Base-by-base conservation (phyloP, 2,888 invertebrate genomes). In the Platycheirus albimanus region DNA sequence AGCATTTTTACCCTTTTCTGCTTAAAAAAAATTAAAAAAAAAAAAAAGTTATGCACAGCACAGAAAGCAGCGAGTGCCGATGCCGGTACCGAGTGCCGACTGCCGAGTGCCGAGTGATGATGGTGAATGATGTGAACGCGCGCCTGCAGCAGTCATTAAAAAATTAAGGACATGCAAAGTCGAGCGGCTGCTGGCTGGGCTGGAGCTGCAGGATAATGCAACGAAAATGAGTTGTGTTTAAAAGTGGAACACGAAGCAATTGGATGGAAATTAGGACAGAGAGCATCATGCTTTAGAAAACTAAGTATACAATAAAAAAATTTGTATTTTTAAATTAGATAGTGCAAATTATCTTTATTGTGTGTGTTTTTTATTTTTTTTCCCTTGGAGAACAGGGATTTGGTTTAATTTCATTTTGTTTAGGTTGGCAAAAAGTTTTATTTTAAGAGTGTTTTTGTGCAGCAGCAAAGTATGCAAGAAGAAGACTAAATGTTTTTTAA, bases 141-240 rank as follows among this genome's bases (percentile, higher is more conserved):
- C 78, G 83, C 83, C 78, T 83, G 78, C 64, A 83, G 83, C 83
- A 78, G 56, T 72, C 83, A 83, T 83, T 83, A 83, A 83, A 83
- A 83, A 83, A 83, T 83, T 83, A 83, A 83, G 83, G 83, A 83
- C 83, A 83, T 77, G 83, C 83, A 83, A 83, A 83, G 83, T 78
- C 78, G 78, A 72, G 56, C 77, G 81, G 67, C 81, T 83, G 77
- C 77, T 77, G 66, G 71, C 77, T 77, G 66, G 67, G n/a, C n/a
- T n/a, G n/a, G n/a, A n/a, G n/a, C n/a, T n/a, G n/a, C n/a, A 83
- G 77, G 67, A 77, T 83, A 77, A 83, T 83, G 67, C 71, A 83
- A 83, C 43, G 54, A 77, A 71, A 76, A 72, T 72, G 43, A 69
- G 64, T 67, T 78, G 43, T 78, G 43, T 69, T 83, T 52, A 58